Base-by-base conservation (phyloP, 2,888 invertebrate genomes). In the Hemicrepidius hirtus region DNA sequence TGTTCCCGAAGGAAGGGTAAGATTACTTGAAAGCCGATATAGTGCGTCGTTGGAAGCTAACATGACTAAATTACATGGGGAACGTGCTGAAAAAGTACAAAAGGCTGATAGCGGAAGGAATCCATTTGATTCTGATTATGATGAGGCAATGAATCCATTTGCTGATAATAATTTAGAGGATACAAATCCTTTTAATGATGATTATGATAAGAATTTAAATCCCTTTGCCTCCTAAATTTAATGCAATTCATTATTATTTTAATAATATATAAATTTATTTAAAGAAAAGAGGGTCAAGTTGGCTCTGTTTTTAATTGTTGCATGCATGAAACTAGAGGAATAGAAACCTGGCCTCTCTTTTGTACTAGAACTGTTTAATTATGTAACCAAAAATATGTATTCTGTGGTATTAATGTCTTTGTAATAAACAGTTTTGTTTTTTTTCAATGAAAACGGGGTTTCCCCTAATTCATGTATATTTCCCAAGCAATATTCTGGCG, bases 121-220 rank as follows among this genome's bases (percentile, higher is more conserved):
- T 85, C 83, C 81, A 79, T 82, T 37, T 82, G 84, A 13, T 80
- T 82, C 86, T 0, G 85, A 86, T 0, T 91, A 92, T 77, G 91
- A 92, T 79, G 90, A 91, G 67, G 78, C 88, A 0, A 91, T 91
- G 79, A 93, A 93, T 84, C 93, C 93, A 0, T 93, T 93, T 80
- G 88, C 84, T 32, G 83, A 86, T 35, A 82, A 84, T 28, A 81
- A 82, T 59, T 82, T 82, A 40, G 89, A 89, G 50, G 87, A 89
- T 0, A 87, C 84, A 16, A 91, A 91, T 80, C 91, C 92, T 7
- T 90, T 91, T 77, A 82, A 85, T 55, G 88, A 88, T 75, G 92
- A 93, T 82, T 94, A 94, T 82, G 94, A 95, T 85, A 92, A 91
- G 78, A 93, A 92, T 85, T 87, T 93, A 65, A 94, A 95, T 85